A percentile compares a stretch with the other conserved stretches of the same genome.
phyloP scores from a whole-genome alignment of 2,888 invertebrate genomes.

The Agrotis exclamationis region DNA sequence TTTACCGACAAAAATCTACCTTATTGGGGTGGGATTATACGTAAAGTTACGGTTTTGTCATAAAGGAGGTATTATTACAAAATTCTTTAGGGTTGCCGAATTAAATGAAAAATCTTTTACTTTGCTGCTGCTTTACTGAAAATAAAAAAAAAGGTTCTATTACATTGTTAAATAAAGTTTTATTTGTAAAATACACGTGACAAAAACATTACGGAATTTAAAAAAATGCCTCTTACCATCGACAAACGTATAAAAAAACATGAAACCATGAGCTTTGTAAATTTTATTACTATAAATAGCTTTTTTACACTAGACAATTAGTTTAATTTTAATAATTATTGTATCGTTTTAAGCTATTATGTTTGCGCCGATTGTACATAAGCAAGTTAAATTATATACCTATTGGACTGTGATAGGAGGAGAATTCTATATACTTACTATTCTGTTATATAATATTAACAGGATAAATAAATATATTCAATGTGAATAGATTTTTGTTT shows the following conservation, averaged over 20 bases:
- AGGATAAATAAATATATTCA: conserved; percentile 11
- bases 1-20: conserved; percentile 29
- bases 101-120: background rate
- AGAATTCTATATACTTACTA: conserved; percentile 38
- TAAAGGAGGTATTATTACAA: background rate
- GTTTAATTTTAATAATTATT: conserved; percentile 62
- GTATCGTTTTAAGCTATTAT: conserved; percentile 56
- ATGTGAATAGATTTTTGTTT: conserved; percentile 17
- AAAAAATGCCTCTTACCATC: conserved; percentile 43
- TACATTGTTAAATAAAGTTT: too few relatives aligned
- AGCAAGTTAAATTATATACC: conserved; percentile 40
- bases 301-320: conserved; percentile 76
- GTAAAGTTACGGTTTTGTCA: conserved; percentile 8
- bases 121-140: too few relatives aligned
- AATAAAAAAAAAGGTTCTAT: too few relatives aligned
- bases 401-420: conserved; percentile 54
- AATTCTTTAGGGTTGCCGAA: background rate
- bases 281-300: conserved; percentile 78
- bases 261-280: conserved; percentile 82
- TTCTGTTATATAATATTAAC: conserved; percentile 30
- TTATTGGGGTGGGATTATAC: conserved; percentile 12
- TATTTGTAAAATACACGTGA: too few relatives aligned
- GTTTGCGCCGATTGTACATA: conserved; percentile 56
- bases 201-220: too few relatives aligned
- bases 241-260: conserved; percentile 54